phyloP scores from a whole-genome alignment of 2,888 invertebrate species.

The Stenolophus ochropezus region DNA sequence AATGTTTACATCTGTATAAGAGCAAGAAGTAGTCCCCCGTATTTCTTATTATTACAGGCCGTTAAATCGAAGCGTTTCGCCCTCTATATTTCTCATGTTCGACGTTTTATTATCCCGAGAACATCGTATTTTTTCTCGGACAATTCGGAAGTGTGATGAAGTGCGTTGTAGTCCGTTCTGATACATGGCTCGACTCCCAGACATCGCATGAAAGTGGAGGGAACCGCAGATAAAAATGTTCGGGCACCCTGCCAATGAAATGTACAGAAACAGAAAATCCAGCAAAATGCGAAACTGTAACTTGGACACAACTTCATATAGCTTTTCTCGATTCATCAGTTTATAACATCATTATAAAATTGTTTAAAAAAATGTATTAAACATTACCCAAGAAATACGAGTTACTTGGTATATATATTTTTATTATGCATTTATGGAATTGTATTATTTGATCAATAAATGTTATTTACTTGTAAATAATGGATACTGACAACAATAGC shows the following conservation, averaged over 20 bases:
- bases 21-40: not conserved
- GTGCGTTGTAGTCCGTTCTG: constrained; percentile 3
- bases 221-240: constrained; percentile 38
- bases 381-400: not conserved
- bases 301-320: not conserved
- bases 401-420: too few relatives aligned
- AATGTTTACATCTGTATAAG: not conserved
- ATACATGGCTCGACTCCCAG: not conserved
- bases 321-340: not conserved
- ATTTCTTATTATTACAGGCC: not conserved
- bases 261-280: constrained; percentile 4
- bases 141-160: constrained; percentile 22
- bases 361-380: not conserved
- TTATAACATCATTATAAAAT: not conserved
- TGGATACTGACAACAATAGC: too few relatives aligned
- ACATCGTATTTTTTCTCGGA: constrained; percentile 34
- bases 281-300: not conserved
- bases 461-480: too few relatives aligned
- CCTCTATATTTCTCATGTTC: constrained; percentile 8
- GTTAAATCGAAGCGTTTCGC: not conserved
- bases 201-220: constrained; percentile 16
- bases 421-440: too few relatives aligned
- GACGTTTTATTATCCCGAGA: constrained; percentile 28
- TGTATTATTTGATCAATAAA: too few relatives aligned
- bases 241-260: constrained; percentile 21